Conservation (phyloP, 1,140 invertebrate genomes). For the Paraescarpia echinospica region DNA sequence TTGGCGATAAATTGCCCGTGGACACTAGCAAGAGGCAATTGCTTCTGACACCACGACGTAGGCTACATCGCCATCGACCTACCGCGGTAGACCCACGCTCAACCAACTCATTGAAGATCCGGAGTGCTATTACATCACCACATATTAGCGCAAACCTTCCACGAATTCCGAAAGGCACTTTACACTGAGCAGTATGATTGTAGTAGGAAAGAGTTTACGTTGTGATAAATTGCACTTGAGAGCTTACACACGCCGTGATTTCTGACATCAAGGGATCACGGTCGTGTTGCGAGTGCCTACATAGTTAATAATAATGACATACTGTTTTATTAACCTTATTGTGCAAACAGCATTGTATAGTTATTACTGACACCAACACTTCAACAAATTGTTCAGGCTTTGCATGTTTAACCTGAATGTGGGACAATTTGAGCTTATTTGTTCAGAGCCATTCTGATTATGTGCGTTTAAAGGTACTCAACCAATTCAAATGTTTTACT, state of each 20-base stretch:
- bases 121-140: not conserved
- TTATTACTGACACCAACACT: too few relatives aligned
- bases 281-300: not conserved
- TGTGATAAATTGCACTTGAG: not conserved
- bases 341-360: too few relatives aligned
- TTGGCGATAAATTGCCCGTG: not conserved
- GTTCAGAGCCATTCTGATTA: too few relatives aligned
- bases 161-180: not conserved
- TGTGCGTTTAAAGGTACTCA: too few relatives aligned
- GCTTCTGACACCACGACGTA: not conserved
- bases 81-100: not conserved
- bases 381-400: too few relatives aligned
- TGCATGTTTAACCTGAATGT: too few relatives aligned
- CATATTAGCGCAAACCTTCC: not conserved
- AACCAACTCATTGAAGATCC: not conserved
- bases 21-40: not conserved
- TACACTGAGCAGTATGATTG: not conserved
- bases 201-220: not conserved
- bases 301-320: too few relatives aligned
- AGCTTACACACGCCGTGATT: not conserved
- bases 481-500: too few relatives aligned
- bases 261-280: not conserved
- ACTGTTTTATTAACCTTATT: too few relatives aligned
- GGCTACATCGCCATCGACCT: not conserved
- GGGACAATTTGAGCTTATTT: too few relatives aligned